These are phyloP conservation scores for Plebejus anna DNA, from an alignment of 2,888 invertebrate genomes.

Conservation along the genomic window DNA sequence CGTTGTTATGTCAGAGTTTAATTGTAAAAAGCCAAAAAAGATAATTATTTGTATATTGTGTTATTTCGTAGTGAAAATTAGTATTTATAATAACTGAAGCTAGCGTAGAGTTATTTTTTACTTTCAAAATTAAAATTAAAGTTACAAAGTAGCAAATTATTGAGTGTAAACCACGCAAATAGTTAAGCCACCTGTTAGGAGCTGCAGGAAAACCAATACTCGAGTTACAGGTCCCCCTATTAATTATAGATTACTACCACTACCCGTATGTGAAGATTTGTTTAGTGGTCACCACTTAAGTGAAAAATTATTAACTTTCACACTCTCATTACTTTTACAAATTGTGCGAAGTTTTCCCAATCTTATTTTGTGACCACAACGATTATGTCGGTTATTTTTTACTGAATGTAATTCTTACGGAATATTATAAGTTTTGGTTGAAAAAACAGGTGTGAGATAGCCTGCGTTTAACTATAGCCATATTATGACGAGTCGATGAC, in stretches of 20 bases:
- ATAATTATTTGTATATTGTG: too few species aligned
- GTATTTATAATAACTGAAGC: not conserved
- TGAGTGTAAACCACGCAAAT: not conserved
- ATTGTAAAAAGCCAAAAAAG: too few species aligned
- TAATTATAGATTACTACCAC: slow-evolving; percentile 4
- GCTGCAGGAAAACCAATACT: not conserved
- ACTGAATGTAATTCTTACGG: too few species aligned
- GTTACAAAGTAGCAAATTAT: slow-evolving; percentile 5
- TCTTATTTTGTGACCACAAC: not conserved
- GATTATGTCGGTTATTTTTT: too few species aligned
- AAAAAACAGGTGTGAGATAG: too few species aligned
- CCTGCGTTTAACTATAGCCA: not conserved
- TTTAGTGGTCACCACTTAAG: slow-evolving; percentile 1
- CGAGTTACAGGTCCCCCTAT: not conserved
- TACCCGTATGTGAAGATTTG: slow-evolving; percentile 12
- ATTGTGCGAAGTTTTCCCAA: not conserved
- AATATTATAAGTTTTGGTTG: too few species aligned
- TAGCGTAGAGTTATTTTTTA: not conserved
- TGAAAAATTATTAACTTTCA: slow-evolving; percentile 10
- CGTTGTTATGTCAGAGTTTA: too few species aligned
- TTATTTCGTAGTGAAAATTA: too few species aligned
- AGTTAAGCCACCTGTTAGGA: not conserved
- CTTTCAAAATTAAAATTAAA: not conserved
- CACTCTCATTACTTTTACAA: slow-evolving; percentile 7
- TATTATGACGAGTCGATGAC: slow-evolving; percentile 4